Base-by-base conservation (phyloP, 1,140 invertebrate genomes). In the Caenorhabditis brenneri region DNA sequence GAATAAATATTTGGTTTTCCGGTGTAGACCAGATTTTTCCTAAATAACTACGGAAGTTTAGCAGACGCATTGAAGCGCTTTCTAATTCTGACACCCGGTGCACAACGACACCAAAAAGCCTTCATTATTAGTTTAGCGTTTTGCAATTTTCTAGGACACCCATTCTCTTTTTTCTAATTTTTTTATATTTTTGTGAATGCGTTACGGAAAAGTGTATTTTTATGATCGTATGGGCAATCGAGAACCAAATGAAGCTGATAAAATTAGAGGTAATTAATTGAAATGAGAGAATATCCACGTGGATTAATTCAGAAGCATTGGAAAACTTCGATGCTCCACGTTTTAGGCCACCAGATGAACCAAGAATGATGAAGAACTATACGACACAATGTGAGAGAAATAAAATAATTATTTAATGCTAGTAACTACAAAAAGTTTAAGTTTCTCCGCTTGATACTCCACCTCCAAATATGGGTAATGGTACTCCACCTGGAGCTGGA, bases 191-290 rank as follows among this genome's bases (percentile, higher is more conserved):
- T 65, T 65, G 29, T 22, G 58, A 42, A 84, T 84, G 83, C 74
- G 83, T 24, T 84, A 84, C 39, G 83, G 83, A 31, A 84, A 84
- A 60, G 83, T 84, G 27, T 84, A 84, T 60, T 84, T 79, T 29
- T 84, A 84, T 58, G 83, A 84, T 49, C 48, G 83, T 29, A 84
- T 84, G 83, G 83, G 83, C 12, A 84, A 84, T 78, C 48, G 83
- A 58, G 83, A 84, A 33, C 83, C 83, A 3, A 84, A 27, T 46
- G 83, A 84, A 49, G 48, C 74, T 46, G 83, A 84, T 58, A 79
- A 51, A 31, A 78, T 84, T 31, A 80, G 78, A 80, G 78, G 83
- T 84, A 46, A 74, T 27, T 24, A 36, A n/a, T 27, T 65, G 15
- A 22, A 31, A 4, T 36, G 7, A 24, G 0, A n/a, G n/a, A n/a